Percentiles rank a stretch among this genome's conserved stretches.
Evolutionary conservation across 2,888 invertebrate genomes (phyloP).

Genomic region (Tiliacea aurago): DNA sequence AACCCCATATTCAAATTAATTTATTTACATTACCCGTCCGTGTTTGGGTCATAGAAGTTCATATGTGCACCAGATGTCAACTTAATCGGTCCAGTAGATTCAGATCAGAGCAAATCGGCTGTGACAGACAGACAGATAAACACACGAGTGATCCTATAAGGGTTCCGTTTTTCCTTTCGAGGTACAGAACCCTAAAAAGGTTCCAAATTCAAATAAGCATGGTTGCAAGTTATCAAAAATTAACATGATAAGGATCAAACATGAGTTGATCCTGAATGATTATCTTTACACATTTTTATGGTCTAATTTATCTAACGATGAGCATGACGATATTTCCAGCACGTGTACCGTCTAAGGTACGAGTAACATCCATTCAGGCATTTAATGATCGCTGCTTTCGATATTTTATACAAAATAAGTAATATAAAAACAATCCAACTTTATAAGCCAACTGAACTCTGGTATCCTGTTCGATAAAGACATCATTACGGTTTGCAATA

Average conservation of each 20-base stretch:
- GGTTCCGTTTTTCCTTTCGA: too few species aligned
- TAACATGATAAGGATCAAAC: conserved; percentile 12
- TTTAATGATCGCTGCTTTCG: not conserved
- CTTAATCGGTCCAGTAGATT: too few species aligned
- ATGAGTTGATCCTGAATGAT: conserved; percentile 8
- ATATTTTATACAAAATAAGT: conserved; percentile 8
- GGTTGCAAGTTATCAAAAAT: not conserved
- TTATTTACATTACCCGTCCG: too few species aligned
- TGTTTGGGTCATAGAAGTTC: too few species aligned
- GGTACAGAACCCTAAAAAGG: not conserved
- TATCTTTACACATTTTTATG: conserved; percentile 9
- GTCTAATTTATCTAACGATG: not conserved
- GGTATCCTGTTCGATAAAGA: conserved; percentile 48
- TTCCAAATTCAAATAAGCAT: not conserved
- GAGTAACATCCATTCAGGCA: not conserved
- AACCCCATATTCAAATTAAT: too few species aligned
- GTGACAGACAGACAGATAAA: too few species aligned
- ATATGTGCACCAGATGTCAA: too few species aligned
- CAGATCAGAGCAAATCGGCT: too few species aligned
- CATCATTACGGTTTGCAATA: conserved; percentile 50
- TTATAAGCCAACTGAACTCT: conserved; percentile 34
- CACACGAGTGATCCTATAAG: too few species aligned
- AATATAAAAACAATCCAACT: conserved; percentile 14
- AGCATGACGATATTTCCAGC: not conserved
- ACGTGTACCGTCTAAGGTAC: not conserved